Base-by-base conservation (phyloP, 30 jellyfish, hydroid and myxozoan species). In the Aurelia aurita complex sp. Pacific region DNA sequence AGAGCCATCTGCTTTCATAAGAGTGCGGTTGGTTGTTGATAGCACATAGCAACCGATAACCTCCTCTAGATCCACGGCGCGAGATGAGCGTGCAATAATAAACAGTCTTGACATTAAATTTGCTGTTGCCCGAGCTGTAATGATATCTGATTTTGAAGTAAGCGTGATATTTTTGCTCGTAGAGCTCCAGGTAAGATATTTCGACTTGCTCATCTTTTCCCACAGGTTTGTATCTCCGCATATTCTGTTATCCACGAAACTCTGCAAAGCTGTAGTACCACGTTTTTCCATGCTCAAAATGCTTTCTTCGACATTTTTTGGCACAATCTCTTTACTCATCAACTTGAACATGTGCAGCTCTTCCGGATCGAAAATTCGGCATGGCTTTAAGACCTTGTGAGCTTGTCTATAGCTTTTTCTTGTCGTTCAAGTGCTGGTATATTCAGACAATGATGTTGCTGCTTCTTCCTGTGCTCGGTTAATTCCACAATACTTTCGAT, bases 101-200 rank as follows among this genome's bases (percentile, higher is more conserved):
- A 67, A 61, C 10, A 67, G 23, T 67, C 77, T 67, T 67, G 77
- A 67, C 77, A 67, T 67, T 67, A 67, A 33, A 67, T 67, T 67
- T 67, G 77, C 77, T 67, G 42, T 67, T 33, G n/a, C 77, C 60
- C 77, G 42, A 67, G 23, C 77, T 35, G 77, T 67, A 67, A 67
- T 67, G 77, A 67, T 67, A 67, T 67, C 77, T 67, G 77, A 67
- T 67, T 67, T 67, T 67, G 77, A 67, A 67, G 77, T 61, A 67
- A 67, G 77, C 23, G 0, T 67, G 77, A 67, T 67, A 67, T 29
- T 67, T 67, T 67, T 67, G 77, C 77, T 67, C 0, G 77, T 11
- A 67, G 77, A 67, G 15, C 10, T 17, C 77, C 77, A 29, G 60
- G 77, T 17, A 29, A 67, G 77, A 33, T 67, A 33, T 67, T 67